Conservation (phyloP, 2,113 vertebrate species). For the Abramis brama region DNA sequence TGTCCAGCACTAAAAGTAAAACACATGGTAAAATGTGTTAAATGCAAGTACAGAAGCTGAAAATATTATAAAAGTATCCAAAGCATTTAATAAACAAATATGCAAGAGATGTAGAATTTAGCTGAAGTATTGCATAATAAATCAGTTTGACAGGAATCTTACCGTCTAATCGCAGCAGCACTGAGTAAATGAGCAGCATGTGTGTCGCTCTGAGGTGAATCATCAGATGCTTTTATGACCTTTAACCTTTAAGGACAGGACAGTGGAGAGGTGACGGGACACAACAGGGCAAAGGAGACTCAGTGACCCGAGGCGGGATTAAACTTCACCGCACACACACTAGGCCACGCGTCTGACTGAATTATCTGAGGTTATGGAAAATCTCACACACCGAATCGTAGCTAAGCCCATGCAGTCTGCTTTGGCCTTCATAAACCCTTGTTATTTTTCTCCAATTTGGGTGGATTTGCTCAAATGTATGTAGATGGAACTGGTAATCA, state of each 20-base stretch:
- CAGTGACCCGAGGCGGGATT: neutral
- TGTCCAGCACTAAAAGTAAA: too few species aligned
- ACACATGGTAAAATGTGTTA: neutral
- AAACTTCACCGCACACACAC: too few species aligned
- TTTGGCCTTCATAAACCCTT: neutral
- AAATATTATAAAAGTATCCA: too few species aligned
- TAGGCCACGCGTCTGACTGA: too few species aligned
- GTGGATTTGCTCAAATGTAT: neutral
- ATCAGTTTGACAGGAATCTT: neutral
- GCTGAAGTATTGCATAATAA: neutral
- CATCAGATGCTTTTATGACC: neutral
- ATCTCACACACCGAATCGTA: neutral
- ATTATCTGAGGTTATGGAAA: neutral
- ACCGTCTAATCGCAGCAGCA: neutral
- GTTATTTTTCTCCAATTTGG: neutral
- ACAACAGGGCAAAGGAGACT: neutral
- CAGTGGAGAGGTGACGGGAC: neutral
- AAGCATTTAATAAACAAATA: too few species aligned
- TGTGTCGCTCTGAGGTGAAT: neutral
- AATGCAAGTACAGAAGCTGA: neutral
- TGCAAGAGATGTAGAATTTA: neutral
- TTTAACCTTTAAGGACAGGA: neutral
- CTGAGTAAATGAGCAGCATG: too few species aligned
- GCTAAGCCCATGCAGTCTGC: neutral
- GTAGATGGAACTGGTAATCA: neutral